These are phyloP conservation scores for Chromis chromis DNA, from an alignment of 2,797 vertebrate genomes.

Conservation along the genomic window DNA sequence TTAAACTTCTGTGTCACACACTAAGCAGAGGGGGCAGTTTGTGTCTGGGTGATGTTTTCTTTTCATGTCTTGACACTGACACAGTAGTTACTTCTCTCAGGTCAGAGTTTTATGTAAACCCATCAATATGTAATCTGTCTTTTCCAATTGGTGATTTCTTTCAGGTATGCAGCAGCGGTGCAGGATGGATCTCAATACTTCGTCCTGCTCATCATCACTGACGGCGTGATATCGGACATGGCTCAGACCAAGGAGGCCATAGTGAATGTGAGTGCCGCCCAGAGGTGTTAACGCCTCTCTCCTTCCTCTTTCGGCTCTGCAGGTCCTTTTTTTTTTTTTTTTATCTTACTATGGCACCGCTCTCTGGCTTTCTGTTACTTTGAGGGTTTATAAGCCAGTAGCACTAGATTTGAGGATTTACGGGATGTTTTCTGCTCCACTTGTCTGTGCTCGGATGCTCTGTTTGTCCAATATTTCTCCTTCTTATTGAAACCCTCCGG, in stretches of 20 bases:
- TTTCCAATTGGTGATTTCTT: conserved; percentile 26
- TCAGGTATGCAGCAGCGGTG: conserved; percentile 89
- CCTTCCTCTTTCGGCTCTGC: conserved; percentile 8
- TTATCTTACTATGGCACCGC: conserved; percentile 38
- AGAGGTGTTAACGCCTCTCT: conserved; percentile 16
- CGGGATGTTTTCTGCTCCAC: conserved; percentile 65
- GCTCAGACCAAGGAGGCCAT: conserved; percentile 98
- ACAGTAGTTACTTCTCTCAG: conserved; percentile 14
- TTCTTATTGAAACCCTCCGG: conserved; percentile 36
- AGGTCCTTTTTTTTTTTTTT: conserved; percentile 46
- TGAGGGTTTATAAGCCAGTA: conserved; percentile 49
- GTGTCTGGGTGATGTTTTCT: conserved; percentile 43
- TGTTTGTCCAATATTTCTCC: conserved; percentile 57
- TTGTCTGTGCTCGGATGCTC: conserved; percentile 45
- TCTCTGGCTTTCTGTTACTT: conserved; percentile 51
- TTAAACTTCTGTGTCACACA: conserved; percentile 58
- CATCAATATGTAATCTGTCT: background rate
- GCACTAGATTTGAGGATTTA: conserved; percentile 66
- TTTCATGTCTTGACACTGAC: conserved; percentile 8
- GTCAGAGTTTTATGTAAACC: conserved; percentile 21
- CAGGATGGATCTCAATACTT: conserved; percentile 97
- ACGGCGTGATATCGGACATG: conserved; percentile 98
- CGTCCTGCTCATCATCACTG: conserved; percentile 96
- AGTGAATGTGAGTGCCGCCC: conserved; percentile 90
- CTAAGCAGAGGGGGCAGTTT: conserved; percentile 15